Evolutionary conservation across 2,113 vertebrate genomes (phyloP).

Genomic region (Camelus dromedarius): DNA sequence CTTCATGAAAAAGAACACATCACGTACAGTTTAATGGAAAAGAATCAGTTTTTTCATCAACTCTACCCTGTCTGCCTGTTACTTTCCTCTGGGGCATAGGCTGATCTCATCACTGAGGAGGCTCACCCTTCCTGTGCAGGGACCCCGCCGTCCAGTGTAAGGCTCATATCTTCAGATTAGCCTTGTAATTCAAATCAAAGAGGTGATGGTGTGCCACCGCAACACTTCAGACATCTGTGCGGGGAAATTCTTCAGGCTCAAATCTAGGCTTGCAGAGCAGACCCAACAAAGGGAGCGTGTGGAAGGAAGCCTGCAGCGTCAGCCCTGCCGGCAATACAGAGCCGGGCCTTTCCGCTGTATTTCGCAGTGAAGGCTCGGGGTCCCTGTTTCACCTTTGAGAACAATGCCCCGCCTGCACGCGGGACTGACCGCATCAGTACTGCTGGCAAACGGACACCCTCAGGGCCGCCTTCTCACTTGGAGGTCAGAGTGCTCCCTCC

Average conservation of each 20-base stretch:
- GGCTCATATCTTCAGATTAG: conserved; percentile 71
- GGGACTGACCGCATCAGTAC: background rate
- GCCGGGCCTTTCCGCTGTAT: background rate
- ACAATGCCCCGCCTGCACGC: background rate
- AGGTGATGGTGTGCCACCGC: conserved; percentile 72
- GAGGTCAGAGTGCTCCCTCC: background rate
- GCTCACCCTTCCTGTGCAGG: conserved; percentile 45
- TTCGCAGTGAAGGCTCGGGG: background rate
- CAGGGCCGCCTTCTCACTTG: background rate
- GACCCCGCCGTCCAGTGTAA: background rate
- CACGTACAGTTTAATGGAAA: conserved; percentile 79
- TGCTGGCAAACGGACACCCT: background rate
- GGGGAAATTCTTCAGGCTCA: conserved; percentile 68
- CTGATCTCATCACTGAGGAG: conserved; percentile 58
- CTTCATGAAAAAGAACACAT: conserved; percentile 79
- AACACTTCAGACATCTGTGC: conserved; percentile 60
- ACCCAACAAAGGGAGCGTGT: background rate
- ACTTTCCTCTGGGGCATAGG: conserved; percentile 66
- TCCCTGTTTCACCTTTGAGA: conserved; percentile 64
- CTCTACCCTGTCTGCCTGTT: conserved; percentile 66
- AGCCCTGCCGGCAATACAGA: conserved; percentile 17
- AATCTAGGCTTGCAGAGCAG: conserved; percentile 68
- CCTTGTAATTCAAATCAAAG: conserved; percentile 76
- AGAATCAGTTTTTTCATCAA: conserved; percentile 81
- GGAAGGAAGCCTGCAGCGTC: conserved; percentile 34